Conservation (phyloP, 2,113 vertebrate species). For the Fregata magnificens region DNA sequence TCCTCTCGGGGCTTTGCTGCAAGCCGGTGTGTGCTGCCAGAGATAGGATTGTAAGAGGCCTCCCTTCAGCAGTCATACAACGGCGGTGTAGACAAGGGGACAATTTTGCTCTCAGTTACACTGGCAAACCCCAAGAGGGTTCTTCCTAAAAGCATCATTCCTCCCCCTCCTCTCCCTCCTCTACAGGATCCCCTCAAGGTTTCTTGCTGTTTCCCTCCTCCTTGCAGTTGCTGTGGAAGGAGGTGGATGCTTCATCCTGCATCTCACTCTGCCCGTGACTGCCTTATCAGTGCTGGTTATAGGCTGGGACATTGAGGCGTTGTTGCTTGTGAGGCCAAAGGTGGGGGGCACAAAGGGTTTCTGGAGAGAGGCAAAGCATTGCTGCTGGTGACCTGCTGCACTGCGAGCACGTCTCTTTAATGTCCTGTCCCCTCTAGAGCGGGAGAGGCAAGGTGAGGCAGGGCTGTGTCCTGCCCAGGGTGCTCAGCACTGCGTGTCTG, state of each 20-base stretch:
- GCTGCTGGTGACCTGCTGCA: not conserved
- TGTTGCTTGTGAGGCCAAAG: not conserved
- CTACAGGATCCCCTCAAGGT: not conserved
- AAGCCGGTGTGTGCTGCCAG: accelerated
- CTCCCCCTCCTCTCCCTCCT: not conserved
- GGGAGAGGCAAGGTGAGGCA: accelerated
- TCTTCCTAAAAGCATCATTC: not conserved
- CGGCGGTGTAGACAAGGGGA: not conserved
- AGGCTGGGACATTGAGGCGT: not conserved
- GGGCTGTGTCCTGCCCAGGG: not conserved
- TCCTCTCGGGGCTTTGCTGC: not conserved
- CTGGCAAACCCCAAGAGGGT: not conserved
- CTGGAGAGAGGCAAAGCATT: not conserved
- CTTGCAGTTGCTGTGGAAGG: not conserved
- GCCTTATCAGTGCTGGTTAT: not conserved
- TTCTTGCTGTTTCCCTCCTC: not conserved
- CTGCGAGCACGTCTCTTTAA: not conserved
- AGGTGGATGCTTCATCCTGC: not conserved
- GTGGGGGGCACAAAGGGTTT: not conserved
- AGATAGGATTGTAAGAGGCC: not conserved
- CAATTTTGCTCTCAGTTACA: not conserved
- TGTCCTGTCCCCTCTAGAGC: not conserved
- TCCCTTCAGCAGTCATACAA: accelerated
- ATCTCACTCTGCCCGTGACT: not conserved
- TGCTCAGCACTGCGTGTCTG: not conserved